Percentiles rank a stretch among this genome's conserved stretches.
Conservation (phyloP, 2,888 invertebrate genomes). For the Lasioglossum oenotherae region DNA sequence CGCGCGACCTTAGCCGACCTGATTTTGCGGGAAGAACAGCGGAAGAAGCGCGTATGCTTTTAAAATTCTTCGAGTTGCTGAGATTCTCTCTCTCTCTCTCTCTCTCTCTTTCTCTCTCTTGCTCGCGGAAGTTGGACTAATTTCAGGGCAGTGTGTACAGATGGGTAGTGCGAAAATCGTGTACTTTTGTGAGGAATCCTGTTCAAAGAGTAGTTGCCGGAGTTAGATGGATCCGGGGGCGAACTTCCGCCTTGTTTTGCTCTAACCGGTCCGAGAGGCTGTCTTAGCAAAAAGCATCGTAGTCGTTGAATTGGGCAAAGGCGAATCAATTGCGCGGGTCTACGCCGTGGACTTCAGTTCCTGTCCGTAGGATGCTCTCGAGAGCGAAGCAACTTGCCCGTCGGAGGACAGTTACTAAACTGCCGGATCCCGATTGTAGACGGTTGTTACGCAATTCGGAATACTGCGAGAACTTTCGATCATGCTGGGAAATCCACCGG, state of each 20-base stretch:
- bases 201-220: conserved; percentile 15
- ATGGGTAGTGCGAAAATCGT: neutral
- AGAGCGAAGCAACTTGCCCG: conserved; percentile 43
- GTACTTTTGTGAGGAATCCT: neutral
- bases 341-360: conserved; percentile 36
- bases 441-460: conserved; percentile 56
- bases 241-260: conserved; percentile 1
- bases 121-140: neutral
- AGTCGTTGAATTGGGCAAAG: conserved; percentile 36
- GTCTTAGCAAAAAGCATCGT: conserved; percentile 33
- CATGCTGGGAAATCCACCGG: conserved; percentile 44
- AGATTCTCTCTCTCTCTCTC: neutral
- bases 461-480: conserved; percentile 56
- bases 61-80: neutral
- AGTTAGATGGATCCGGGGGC: conserved; percentile 6
- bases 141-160: neutral
- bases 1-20: neutral
- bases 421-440: conserved; percentile 44
- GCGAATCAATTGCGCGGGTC: conserved; percentile 40
- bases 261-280: neutral
- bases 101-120: no score
- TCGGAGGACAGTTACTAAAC: conserved; percentile 48
- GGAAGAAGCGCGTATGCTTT: neutral
- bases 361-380: conserved; percentile 32
- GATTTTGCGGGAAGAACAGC: neutral